Evolutionary conservation across 1,140 invertebrate genomes (phyloP).

Genomic region (Ctenoplectra terminalis): DNA sequence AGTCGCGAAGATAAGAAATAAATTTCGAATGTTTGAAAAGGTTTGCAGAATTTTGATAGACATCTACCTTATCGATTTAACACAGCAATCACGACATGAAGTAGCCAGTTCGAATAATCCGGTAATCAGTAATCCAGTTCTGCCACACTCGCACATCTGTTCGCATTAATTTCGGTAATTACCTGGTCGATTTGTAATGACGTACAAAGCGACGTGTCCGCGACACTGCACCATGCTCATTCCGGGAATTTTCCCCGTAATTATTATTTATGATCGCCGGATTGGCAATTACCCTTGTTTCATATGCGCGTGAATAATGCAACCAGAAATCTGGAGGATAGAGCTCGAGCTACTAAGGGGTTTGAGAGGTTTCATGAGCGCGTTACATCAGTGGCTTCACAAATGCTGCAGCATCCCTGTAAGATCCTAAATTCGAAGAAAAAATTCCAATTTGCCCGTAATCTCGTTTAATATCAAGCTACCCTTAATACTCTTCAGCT

Average conservation of each 20-base stretch:
- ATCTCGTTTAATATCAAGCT: background rate
- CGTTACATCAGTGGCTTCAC: background rate
- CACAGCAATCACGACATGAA: background rate
- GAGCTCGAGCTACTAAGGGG: background rate
- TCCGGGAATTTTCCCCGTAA: background rate
- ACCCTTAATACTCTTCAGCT: too few species aligned
- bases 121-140: background rate
- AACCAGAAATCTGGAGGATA: background rate
- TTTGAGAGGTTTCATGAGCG: background rate
- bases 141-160: background rate
- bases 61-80: too few species aligned
- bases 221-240: background rate
- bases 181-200: conserved; percentile 15
- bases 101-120: conserved; percentile 10
- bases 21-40: background rate
- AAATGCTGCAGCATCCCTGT: background rate
- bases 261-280: conserved; percentile 1
- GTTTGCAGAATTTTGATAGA: background rate
- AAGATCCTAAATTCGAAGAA: too few species aligned
- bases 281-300: conserved; percentile 26
- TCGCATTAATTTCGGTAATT: conserved; percentile 45
- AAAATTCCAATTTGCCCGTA: background rate
- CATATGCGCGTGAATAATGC: background rate
- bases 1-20: background rate
- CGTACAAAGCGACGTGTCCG: background rate